Evolutionary conservation across 2,888 invertebrate genomes (phyloP).

Genomic region (Cephus pygmeus): DNA sequence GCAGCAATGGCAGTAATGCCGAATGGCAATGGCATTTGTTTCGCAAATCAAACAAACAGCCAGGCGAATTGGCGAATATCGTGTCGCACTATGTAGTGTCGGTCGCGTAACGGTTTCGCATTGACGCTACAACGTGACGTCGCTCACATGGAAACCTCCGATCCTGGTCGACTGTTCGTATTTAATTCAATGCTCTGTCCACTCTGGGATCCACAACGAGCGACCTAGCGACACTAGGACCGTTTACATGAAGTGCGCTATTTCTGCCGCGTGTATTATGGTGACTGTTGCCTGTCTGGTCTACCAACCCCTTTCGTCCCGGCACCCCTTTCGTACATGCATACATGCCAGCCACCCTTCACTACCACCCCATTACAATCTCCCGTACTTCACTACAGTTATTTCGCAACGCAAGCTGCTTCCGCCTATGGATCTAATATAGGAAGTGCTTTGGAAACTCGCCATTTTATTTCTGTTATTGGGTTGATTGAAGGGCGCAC

Average conservation of each 20-base stretch:
- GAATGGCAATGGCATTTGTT: neutral
- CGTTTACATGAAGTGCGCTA: neutral
- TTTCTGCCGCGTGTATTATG: constrained; percentile 20
- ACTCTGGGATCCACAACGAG: neutral
- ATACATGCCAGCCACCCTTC: no score
- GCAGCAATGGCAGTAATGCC: neutral
- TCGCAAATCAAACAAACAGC: neutral
- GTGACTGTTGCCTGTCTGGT: constrained; percentile 27
- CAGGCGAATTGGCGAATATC: no score
- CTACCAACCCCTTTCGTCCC: constrained; percentile 21
- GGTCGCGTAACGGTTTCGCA: constrained; percentile 4
- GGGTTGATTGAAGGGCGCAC: no score
- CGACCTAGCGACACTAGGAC: no score
- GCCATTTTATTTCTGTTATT: no score
- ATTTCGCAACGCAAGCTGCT: no score
- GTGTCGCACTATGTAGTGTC: neutral
- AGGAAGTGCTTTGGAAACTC: no score
- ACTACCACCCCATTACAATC: no score
- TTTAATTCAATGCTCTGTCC: constrained; percentile 31
- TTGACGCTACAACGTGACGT: neutral
- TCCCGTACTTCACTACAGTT: no score
- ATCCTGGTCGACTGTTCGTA: constrained; percentile 23
- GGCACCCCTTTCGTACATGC: neutral
- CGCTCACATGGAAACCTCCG: constrained; percentile 24
- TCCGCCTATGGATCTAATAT: no score